Evolutionary conservation across 1,140 invertebrate species (phyloP).

Genomic region (Hyles euphorbiae): DNA sequence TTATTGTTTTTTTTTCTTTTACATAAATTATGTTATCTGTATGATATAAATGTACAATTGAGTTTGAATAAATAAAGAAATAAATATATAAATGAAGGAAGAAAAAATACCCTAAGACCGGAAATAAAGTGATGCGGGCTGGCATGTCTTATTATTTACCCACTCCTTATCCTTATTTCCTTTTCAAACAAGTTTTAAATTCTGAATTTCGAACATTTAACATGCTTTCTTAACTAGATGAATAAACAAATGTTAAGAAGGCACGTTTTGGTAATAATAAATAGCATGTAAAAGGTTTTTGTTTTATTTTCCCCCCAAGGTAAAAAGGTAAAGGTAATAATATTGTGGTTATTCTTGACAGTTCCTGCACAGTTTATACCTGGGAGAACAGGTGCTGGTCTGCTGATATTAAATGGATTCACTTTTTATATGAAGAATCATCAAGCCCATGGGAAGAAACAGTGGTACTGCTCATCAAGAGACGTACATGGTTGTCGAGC

Average conservation of each 20-base stretch:
- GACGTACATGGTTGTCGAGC: conserved; percentile 63
- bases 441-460: conserved; percentile 65
- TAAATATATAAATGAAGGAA: not conserved
- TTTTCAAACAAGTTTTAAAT: conserved; percentile 11
- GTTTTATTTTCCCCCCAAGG: conserved; percentile 37
- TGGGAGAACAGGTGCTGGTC: conserved; percentile 57
- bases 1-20: not conserved
- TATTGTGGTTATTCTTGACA: conserved; percentile 56
- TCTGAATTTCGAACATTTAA: conserved; percentile 7
- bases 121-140: conserved; percentile 20
- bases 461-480: conserved; percentile 67
- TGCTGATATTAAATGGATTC: conserved; percentile 63
- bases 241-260: conserved; percentile 12
- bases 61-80: not conserved
- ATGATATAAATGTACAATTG: too few species aligned
- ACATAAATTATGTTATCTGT: not conserved
- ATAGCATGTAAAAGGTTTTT: conserved; percentile 15
- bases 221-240: conserved; percentile 17
- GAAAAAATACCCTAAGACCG: not conserved
- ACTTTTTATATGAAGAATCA: conserved; percentile 71
- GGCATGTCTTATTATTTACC: conserved; percentile 53
- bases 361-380: conserved; percentile 67
- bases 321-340: conserved; percentile 36
- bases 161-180: conserved; percentile 19
- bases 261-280: conserved; percentile 12